Base-by-base conservation (phyloP, 2,888 invertebrate genomes). In the Cantharis flavilabris region DNA sequence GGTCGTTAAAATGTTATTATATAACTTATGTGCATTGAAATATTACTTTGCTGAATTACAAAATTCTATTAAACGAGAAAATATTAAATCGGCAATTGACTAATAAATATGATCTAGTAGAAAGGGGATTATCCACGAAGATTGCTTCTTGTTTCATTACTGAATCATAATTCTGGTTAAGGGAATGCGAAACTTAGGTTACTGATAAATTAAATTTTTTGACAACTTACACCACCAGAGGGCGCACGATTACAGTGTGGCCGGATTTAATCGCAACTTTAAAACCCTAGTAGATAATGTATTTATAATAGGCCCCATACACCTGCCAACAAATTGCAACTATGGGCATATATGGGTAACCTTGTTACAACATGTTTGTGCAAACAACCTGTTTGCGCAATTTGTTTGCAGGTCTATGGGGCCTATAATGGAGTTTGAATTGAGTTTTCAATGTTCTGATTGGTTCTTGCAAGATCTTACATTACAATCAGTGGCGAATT, bases 1-100 rank as follows among this genome's bases (percentile, higher is more conserved):
- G 75, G 73, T 70, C 73, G 76, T 76, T 76, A 76, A 76, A 76
- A 23, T 73, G 73, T 73, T 72, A 73, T 76, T 76, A 72, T 30
- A 63, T 63, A 72, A 75, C 75, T 71, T 69, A 71, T 71, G 71
- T 63, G 67, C 70, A 71, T 71, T 75, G 75, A 75, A 64, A 75
- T 75, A 75, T 75, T 75, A 67, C 75, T 18, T 18, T 28, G 65
- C 67, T 69, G 71, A 75, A 75, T 75, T 71, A 33, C 67, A 26
- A 33, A 67, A 69, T 67, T 75, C 23, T 62, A 49, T 65, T 64
- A 71, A 26, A 72, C 16, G 11, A 63, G 64, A 67, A 67, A 67
- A 67, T 67, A 67, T 23, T 67, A 26, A n/a, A 67, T 67, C 26
- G 23, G 26, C 26, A 67, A 67, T 67, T 26, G 65, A 26, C 20